Base-by-base conservation (phyloP, 2,888 invertebrate species). In the Spodoptera littoralis region DNA sequence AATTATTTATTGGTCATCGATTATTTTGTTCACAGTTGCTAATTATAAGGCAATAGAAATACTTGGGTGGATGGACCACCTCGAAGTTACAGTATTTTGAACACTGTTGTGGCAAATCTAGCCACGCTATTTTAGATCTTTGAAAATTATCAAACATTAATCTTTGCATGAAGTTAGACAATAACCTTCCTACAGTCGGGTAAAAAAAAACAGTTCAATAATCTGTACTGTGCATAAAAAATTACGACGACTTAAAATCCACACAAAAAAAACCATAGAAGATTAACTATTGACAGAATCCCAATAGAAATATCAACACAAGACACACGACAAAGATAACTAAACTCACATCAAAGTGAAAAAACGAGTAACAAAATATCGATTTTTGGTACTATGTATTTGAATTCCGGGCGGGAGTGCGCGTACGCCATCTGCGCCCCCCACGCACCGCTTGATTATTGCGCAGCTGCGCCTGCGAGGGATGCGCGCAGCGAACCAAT, bases 401-500 rank as follows among this genome's bases (percentile, higher is more conserved):
- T 65, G 55, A 71, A 78, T 68, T 71, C 75, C 79, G 86, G 82
- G 85, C 88, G 87, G 88, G 89, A 82, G 88, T 45, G 70, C 65
- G 70, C 65, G 84, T 81, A 69, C 83, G 87, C 89, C 93, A 93
- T 93, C 92, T 93, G 94, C 93, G 88, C 88, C 91, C 92, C 93
- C 92, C 93, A 90, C 92, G 90, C 92, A 92, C 87, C 80, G 79
- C 82, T 90, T 89, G 91, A 91, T 90, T 89, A 86, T 82, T 82
- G 80, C 80, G 90, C 93, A 93, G 93, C 93, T 93, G 93, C 92
- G 83, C 77, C 44, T 62, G 22, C 60, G 66, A 76, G 88, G 88
- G 88, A 88, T 88, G 86, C 82, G 80, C 81, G 62, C 51, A 64
- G 65, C 73, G 56, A 60, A 72, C 73, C 80, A 79, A 81, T 81